Evolutionary conservation across 2,113 vertebrate species (phyloP).

Genomic region (Erinaceus europaeus): DNA sequence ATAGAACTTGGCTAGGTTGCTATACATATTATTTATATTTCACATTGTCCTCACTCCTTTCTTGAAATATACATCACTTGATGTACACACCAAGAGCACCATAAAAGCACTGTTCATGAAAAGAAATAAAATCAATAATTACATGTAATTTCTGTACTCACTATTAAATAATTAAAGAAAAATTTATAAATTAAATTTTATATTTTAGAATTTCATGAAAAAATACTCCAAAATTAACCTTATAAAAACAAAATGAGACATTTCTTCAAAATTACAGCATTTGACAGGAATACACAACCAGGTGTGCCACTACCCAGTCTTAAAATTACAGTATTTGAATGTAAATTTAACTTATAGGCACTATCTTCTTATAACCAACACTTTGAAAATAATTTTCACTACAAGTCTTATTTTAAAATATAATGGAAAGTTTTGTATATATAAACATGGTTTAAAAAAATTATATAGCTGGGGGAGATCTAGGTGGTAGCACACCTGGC

Average conservation of each 20-base stretch:
- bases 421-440: neutral
- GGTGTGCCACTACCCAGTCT: no score
- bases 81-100: neutral
- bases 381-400: neutral
- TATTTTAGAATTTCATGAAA: neutral
- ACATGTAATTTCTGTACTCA: neutral
- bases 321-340: no score
- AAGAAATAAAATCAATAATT: neutral
- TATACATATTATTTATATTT: neutral
- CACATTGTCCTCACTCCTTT: no score
- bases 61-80: no score
- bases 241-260: neutral
- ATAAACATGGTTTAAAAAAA: no score
- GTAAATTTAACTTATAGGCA: neutral
- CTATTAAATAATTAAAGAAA: constrained; percentile 2
- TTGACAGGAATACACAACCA: no score
- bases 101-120: neutral
- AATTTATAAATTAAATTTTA: constrained; percentile 12
- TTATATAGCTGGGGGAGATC: no score
- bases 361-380: neutral
- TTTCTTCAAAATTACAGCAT: neutral
- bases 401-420: neutral
- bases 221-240: neutral
- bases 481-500: no score
- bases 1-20: neutral